Evolutionary conservation across 2,797 vertebrate species (phyloP).

Genomic region (Xenopus petersii): DNA sequence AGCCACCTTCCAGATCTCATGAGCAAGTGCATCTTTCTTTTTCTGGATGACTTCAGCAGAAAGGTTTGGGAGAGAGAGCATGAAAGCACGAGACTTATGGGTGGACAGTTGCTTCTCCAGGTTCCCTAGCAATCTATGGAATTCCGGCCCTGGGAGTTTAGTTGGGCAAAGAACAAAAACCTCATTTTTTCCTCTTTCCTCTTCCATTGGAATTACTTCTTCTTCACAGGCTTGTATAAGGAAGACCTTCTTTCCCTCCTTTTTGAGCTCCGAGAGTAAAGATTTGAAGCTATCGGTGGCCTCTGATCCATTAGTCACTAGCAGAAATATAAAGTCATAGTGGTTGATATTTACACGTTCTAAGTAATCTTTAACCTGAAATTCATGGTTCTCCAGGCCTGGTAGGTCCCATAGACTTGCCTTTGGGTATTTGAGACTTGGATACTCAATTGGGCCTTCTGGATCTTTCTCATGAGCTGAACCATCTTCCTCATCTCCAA

Average conservation of each 20-base stretch:
- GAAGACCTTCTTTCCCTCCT: conserved; percentile 67
- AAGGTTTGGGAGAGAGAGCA: conserved; percentile 59
- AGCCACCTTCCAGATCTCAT: conserved; percentile 59
- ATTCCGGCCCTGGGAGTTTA: conserved; percentile 57
- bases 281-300: conserved; percentile 65
- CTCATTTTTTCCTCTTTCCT: conserved; percentile 40
- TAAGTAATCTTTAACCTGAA: conserved; percentile 65
- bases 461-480: conserved; percentile 56
- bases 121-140: conserved; percentile 60
- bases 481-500: conserved; percentile 51
- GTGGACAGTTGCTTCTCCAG: conserved; percentile 65
- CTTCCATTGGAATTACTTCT: conserved; percentile 49
- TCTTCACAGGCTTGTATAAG: conserved; percentile 67
- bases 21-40: conserved; percentile 55
- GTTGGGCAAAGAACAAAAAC: conserved; percentile 67
- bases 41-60: conserved; percentile 58
- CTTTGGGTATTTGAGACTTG: conserved; percentile 60
- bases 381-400: conserved; percentile 62
- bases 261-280: conserved; percentile 64
- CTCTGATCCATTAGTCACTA: conserved; percentile 41
- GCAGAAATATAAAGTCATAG: conserved; percentile 71
- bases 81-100: conserved; percentile 60
- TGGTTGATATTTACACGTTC: conserved; percentile 59
- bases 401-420: conserved; percentile 75
- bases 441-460: conserved; percentile 59